A percentile compares a stretch with the other conserved stretches of the same genome.
Conservation (phyloP, 2,113 vertebrate species). For the Eretmochelys imbricata region DNA sequence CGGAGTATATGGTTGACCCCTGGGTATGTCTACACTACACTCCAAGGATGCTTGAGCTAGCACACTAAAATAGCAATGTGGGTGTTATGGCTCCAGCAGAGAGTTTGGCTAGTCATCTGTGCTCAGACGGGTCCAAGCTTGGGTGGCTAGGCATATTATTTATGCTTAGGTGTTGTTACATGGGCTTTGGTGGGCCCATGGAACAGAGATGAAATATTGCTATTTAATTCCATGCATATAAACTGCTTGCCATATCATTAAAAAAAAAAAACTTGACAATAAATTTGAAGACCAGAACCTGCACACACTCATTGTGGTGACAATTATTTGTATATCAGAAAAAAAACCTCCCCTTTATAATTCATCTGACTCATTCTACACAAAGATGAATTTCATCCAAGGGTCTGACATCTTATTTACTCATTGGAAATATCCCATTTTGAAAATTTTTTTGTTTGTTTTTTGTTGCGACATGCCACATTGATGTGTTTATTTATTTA, state of each 20-base stretch:
- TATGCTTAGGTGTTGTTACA: neutral
- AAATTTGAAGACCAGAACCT: neutral
- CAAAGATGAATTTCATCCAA: neutral
- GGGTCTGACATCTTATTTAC: neutral
- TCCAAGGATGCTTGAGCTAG: neutral
- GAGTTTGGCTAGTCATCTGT: neutral
- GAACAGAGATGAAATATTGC: neutral
- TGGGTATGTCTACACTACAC: neutral
- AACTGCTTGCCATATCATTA: neutral
- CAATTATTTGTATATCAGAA: neutral
- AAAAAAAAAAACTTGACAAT: neutral
- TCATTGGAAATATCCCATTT: neutral
- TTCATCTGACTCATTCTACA: neutral
- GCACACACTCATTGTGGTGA: neutral
- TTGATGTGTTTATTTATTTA: neutral
- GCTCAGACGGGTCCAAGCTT: neutral
- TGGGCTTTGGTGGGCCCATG: neutral
- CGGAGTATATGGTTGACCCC: neutral
- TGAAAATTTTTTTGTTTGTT: too few relatives aligned
- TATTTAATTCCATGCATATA: rapidly evolving
- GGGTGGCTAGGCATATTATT: neutral
- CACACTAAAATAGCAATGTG: neutral
- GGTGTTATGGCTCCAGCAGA: neutral
- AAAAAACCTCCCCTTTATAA: neutral
- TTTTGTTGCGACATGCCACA: too few relatives aligned